These are phyloP conservation scores for Huso huso DNA, from an alignment of 2,797 vertebrate species.

Conservation along the genomic window DNA sequence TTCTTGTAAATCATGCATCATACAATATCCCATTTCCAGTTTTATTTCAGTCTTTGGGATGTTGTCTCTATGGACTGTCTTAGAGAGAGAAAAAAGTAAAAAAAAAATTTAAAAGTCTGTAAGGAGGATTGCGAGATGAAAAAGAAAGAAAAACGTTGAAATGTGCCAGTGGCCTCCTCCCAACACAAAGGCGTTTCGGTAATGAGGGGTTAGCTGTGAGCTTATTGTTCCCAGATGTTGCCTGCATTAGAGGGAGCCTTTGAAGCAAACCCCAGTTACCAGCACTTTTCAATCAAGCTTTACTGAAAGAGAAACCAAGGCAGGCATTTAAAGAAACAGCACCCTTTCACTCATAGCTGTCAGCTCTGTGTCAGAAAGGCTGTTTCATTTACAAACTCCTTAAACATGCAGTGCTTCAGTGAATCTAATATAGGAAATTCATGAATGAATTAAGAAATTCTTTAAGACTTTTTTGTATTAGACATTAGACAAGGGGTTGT, in stretches of 20 bases:
- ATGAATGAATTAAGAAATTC: no score
- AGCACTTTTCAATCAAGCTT: slow-evolving; percentile 52
- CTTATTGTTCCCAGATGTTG: slow-evolving; percentile 75
- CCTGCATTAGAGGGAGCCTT: slow-evolving; percentile 55
- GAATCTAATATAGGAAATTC: no score
- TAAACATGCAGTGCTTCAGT: no score
- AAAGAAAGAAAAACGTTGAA: slow-evolving; percentile 54
- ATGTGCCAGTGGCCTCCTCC: slow-evolving; percentile 66
- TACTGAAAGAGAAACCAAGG: slow-evolving; percentile 20
- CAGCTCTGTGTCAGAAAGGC: no score
- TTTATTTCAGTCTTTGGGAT: no score
- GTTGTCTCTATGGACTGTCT: background rate
- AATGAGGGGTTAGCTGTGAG: slow-evolving; percentile 67
- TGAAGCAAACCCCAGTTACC: slow-evolving; percentile 63
- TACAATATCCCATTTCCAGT: no score
- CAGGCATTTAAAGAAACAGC: slow-evolving; percentile 13
- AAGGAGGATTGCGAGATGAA: slow-evolving; percentile 28
- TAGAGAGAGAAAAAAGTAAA: background rate
- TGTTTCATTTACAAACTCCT: no score
- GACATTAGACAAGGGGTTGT: no score
- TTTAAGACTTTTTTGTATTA: no score
- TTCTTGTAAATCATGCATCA: no score
- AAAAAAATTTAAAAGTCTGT: slow-evolving; percentile 12
- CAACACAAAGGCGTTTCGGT: slow-evolving; percentile 66
- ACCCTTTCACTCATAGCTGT: background rate